Evolutionary conservation across 2,888 invertebrate genomes (phyloP), one percentile per base, ranked within the genome.

Genomic region (Taenaris catops): DNA sequence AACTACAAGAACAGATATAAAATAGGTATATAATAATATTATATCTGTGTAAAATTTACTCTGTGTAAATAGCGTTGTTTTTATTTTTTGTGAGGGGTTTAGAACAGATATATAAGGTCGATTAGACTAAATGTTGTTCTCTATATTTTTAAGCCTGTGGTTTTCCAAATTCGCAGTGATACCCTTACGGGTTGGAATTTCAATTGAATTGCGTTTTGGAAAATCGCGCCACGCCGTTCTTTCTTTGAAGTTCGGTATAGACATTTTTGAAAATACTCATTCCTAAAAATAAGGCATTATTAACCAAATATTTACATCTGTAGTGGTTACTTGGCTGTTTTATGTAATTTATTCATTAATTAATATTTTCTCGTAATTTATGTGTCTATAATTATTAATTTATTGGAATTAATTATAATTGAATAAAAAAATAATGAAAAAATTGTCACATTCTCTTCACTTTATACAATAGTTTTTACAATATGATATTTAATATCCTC

Each of bases 401-500:
- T 83, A 83, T 81, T 80, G 81, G 78, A 78, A 78, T 72, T 73
- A 73, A 73, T 71, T 71, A 71, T 76, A 80, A 79, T 78, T 76
- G 71, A 74, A 76, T 69, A 68, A 69, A 72, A 67, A 74, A 72
- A 79, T 74, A 74, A 62, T 65, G 65, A 65, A 70, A 72, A 73
- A 81, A 76, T 68, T 76, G 78, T 84, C 81, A 78, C 84, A 83
- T 79, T 81, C 75, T 81, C 81, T 81, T 86, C 86, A 83, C 80
- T 83, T 83, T 84, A 79, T 86, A 87, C 87, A 87, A 87, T 87
- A 87, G 86, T 80, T 86, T 84, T 84, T 86, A 86, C 83, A 84
- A 87, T 87, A 87, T 75, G 87, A 87, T 87, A 87, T 87, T 81
- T 84, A 86, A 87, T 87, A 87, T 87, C 87, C 81, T 87, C 87